A percentile compares a stretch with the other conserved stretches of the same genome.
These are phyloP conservation scores for Microtus pennsylvanicus DNA, from an alignment of 2,113 vertebrate species.

Conservation along the genomic window DNA sequence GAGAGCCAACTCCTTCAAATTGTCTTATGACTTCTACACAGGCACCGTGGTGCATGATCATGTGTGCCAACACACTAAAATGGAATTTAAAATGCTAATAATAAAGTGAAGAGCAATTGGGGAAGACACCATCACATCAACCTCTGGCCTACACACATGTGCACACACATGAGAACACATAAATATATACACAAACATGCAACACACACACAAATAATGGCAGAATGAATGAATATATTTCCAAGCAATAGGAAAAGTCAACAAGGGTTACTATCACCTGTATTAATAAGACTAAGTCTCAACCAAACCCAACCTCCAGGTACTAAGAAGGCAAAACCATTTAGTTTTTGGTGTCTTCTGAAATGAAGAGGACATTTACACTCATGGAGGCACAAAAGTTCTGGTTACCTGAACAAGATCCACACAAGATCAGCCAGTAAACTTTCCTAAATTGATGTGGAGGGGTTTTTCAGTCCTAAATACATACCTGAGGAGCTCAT, in stretches of 20 bases:
- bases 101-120: background rate
- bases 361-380: background rate
- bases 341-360: background rate
- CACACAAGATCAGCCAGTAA: background rate
- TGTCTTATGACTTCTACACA: background rate
- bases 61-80: background rate
- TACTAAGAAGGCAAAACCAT: background rate
- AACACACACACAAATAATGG: background rate
- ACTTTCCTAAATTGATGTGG: background rate
- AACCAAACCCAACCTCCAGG: background rate
- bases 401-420: background rate
- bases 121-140: background rate
- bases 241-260: background rate
- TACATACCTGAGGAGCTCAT: background rate
- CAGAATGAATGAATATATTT: background rate
- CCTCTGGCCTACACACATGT: background rate
- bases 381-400: background rate
- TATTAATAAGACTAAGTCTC: background rate
- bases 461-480: background rate
- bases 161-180: background rate
- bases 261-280: background rate
- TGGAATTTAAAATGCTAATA: background rate
- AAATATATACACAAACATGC: background rate
- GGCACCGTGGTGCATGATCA: background rate
- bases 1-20: background rate